Percentiles rank a stretch among this genome's conserved stretches.
phyloP scores from a whole-genome alignment of 2,888 invertebrate genomes.

The Cylindroiulus punctatus region DNA sequence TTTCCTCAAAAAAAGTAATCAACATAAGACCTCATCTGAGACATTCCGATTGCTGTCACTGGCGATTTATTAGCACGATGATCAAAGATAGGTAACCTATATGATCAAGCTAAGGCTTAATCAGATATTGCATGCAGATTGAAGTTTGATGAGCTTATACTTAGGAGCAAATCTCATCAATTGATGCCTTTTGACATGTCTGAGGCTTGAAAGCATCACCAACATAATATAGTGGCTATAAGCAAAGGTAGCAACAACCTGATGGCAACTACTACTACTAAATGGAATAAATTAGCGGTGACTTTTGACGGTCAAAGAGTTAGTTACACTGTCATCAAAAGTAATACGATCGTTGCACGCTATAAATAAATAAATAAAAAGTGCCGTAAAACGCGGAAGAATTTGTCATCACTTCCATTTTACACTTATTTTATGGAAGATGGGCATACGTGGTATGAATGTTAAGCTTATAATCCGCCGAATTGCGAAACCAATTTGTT shows the following conservation, averaged over 20 bases:
- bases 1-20: constrained; percentile 15
- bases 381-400: not conserved
- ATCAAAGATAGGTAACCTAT: not conserved
- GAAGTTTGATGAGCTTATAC: not conserved
- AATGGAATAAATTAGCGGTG: too few relatives aligned
- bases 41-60: not conserved
- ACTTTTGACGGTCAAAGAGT: too few relatives aligned
- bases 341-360: not conserved
- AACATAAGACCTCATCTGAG: not conserved
- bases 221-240: not conserved
- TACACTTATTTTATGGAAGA: constrained; percentile 29
- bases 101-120: not conserved
- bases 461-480: not conserved
- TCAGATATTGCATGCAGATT: not conserved
- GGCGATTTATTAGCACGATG: not conserved
- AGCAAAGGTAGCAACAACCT: not conserved
- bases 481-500: constrained; percentile 12
- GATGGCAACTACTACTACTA: not conserved
- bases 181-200: not conserved
- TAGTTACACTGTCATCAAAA: not conserved
- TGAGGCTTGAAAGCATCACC: not conserved
- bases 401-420: constrained; percentile 32
- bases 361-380: constrained; percentile 28
- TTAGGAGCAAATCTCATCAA: not conserved
- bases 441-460: not conserved